Conservation (phyloP, 2,113 vertebrate species). For the Psettodes erumei region DNA sequence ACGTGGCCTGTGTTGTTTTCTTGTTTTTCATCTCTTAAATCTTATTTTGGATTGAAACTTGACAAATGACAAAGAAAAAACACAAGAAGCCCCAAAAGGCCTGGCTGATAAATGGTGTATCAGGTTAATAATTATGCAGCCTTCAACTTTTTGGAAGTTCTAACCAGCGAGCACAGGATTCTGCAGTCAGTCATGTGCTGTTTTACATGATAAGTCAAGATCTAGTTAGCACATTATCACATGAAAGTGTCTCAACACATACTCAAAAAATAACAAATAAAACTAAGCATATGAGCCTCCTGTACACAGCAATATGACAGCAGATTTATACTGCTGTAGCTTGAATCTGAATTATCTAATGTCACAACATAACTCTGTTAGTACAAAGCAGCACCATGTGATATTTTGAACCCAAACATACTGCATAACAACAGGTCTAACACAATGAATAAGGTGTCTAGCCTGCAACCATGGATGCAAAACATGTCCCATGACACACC, state of each 20-base stretch:
- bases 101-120: neutral
- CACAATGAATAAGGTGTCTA: neutral
- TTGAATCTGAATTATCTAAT: neutral
- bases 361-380: slow-evolving; percentile 1
- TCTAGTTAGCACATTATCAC: neutral
- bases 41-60: neutral
- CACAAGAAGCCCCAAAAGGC: no score
- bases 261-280: neutral
- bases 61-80: neutral
- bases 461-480: no score
- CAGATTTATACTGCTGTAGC: neutral
- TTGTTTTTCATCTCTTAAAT: neutral
- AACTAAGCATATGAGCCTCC: neutral
- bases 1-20: neutral
- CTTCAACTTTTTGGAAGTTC: neutral
- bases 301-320: neutral
- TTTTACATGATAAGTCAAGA: neutral
- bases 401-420: neutral
- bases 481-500: slow-evolving; percentile 4
- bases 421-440: slow-evolving; percentile 10
- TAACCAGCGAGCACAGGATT: neutral
- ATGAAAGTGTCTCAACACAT: neutral
- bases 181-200: neutral
- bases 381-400: neutral
- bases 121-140: neutral